These are phyloP conservation scores for Procambarus clarkii DNA, from an alignment of 1,140 invertebrate species.

Conservation along the genomic window DNA sequence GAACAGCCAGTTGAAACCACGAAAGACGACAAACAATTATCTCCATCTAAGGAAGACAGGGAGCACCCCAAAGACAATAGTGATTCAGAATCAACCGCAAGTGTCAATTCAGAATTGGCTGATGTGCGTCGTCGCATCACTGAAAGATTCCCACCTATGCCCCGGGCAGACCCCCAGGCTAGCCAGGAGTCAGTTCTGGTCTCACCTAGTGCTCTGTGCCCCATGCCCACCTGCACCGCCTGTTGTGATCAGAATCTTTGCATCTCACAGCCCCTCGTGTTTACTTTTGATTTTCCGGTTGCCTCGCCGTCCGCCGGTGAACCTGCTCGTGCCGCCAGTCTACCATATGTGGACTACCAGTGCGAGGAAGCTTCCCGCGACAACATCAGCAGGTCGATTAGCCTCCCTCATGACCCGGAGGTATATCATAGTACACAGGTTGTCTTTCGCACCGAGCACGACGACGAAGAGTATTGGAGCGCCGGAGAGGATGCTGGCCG, in stretches of 20 bases:
- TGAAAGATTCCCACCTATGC: slow-evolving; percentile 54
- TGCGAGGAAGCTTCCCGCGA: slow-evolving; percentile 16
- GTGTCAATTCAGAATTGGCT: slow-evolving; percentile 54
- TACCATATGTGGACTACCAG: slow-evolving; percentile 52
- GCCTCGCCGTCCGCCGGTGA: slow-evolving; percentile 8
- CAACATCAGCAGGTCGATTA: slow-evolving; percentile 34
- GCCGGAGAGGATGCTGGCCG: slow-evolving; percentile 35
- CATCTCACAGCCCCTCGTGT: slow-evolving; percentile 49
- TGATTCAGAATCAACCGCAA: slow-evolving; percentile 58
- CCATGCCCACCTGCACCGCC: slow-evolving; percentile 59
- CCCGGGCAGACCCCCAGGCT: slow-evolving; percentile 36
- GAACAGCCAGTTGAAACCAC: neutral
- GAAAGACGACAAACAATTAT: neutral
- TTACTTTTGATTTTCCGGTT: slow-evolving; percentile 38
- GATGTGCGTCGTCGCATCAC: slow-evolving; percentile 58
- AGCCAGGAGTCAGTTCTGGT: slow-evolving; percentile 61
- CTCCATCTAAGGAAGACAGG: neutral
- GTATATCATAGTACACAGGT: slow-evolving; percentile 30
- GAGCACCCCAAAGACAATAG: slow-evolving; percentile 26
- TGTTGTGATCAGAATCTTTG: slow-evolving; percentile 29
- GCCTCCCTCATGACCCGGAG: slow-evolving; percentile 59
- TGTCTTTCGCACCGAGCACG: slow-evolving; percentile 8
- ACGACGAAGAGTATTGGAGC: slow-evolving; percentile 53
- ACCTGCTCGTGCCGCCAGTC: slow-evolving; percentile 42
- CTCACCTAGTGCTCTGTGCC: slow-evolving; percentile 60